Percentiles rank a stretch among this genome's conserved stretches.
phyloP scores from a whole-genome alignment of 2,113 vertebrate genomes.

The Phasianus colchicus region DNA sequence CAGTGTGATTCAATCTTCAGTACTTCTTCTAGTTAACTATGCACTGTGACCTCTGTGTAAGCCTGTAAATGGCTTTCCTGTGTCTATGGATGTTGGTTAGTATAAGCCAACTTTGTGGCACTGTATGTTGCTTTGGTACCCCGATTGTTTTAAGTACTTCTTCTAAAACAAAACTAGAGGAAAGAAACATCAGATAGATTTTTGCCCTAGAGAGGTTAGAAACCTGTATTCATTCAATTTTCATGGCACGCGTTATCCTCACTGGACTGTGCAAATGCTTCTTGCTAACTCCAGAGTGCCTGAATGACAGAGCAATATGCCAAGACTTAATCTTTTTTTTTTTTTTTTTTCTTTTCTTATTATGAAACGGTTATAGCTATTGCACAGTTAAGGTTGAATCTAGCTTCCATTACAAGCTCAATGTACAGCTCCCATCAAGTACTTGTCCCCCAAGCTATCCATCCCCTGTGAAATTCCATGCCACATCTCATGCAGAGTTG shows the following conservation, averaged over 20 bases:
- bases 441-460: background rate
- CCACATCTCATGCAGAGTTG: constrained; percentile 3
- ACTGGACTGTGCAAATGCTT: constrained; percentile 2
- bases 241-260: constrained; percentile 21
- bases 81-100: background rate
- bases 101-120: background rate
- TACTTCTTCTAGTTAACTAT: background rate
- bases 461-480: constrained; percentile 26
- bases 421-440: background rate
- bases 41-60: background rate
- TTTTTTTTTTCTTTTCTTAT: constrained; percentile 17
- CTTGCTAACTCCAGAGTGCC: background rate
- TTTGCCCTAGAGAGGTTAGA: constrained; percentile 19
- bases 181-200: background rate
- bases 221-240: constrained; percentile 37
- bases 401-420: constrained; percentile 11
- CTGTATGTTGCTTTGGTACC: background rate
- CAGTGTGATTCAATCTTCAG: background rate
- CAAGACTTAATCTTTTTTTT: constrained; percentile 29
- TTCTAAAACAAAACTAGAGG: background rate
- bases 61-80: background rate
- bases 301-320: constrained; percentile 6
- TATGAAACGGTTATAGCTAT: constrained; percentile 15
- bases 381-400: constrained; percentile 21
- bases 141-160: background rate